Evolutionary conservation across 2,797 vertebrate species (phyloP), one percentile per base, ranked within the genome.

Genomic region (Bryconaethiops microstoma): DNA sequence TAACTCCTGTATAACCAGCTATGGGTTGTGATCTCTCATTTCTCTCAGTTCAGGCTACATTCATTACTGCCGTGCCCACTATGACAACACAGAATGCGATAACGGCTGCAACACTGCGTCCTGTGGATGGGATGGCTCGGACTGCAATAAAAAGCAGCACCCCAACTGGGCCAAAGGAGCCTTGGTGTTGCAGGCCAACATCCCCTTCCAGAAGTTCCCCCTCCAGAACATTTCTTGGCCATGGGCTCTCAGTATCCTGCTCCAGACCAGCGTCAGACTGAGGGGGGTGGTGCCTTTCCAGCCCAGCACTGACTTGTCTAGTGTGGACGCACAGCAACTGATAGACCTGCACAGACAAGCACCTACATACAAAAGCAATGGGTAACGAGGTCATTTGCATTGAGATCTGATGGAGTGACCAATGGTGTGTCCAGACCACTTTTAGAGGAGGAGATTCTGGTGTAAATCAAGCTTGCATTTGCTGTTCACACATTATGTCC

Each of bases 111-210:
- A 95, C 89, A 92, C 57, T 0, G 93, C 92, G 7, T 86, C 91
- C 81, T 97, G 96, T 14, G 96, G 96, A 57, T 97, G 95, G 96
- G 96, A 97, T 0, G 96, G 96, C 29, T 95, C 95, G 0, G 96
- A 97, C 88, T 97, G 96, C 87, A 86, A 92, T 71, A 82, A 69
- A 0, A 82, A 88, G 7, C 87, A 90, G 16, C 83, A 48, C 3
- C 73, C 85, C 5, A 1, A 59, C 2, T 93, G 89, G 90, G 91
- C 93, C 17, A 92, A 89, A 52, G 94, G 95, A 64, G 93, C 91
- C 0, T 86, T 97, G 84, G 86, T 95, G 39, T 84, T 97, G 25
- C 92, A 96, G 80, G 82, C 93, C 13, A 89, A 85, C n/a, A 86
- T 94, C 57, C 90, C 91, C 0, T 88, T 89, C 5, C 86, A 91